Base-by-base conservation (phyloP, 53 echinoderm and acorn worm genomes). In the Henricia sp. region DNA sequence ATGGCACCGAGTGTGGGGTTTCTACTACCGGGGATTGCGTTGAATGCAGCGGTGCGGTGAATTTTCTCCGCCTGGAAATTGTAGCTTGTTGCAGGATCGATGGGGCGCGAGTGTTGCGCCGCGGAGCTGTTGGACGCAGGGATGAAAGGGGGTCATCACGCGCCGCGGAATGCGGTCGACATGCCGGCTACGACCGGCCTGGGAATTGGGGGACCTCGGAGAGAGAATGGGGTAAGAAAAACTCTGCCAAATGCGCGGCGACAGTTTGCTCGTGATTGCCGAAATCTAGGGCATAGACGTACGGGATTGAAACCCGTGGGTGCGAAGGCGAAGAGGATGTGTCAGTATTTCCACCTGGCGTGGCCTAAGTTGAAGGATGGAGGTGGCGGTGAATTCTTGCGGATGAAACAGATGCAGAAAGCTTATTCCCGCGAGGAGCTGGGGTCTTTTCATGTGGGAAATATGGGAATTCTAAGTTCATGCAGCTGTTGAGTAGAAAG, bases 151-250 rank as follows among this genome's bases (percentile, higher is more conserved):
- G 80, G 80, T 80, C 80, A 80, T 25, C 80, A 80, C 12, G 80
- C 80, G 19, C 32, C 63, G 16, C 46, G 64, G 80, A 80, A 80
- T 80, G 80, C 80, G 80, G 80, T 80, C 80, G 80, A 80, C 80
- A 80, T 42, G 63, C 80, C 48, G 80, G 48, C 57, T 80, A 80
- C 80, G 80, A 80, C 80, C 80, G 64, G 64, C 63, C 44, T 63
- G 80, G 80, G 80, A 80, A 46, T 80, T 57, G 76, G 37, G 2
- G 60, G 12, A 55, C 10, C n/a, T 19, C n/a, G 55, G 19, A 11
- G n/a, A n/a, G n/a, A n/a, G n/a, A n/a, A n/a, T n/a, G n/a, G n/a
- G n/a, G n/a, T n/a, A n/a, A n/a, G n/a, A n/a, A n/a, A n/a, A n/a
- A n/a, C n/a, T n/a, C n/a, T n/a, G n/a, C n/a, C n/a, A n/a, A n/a